Conservation (phyloP, 2,797 vertebrate genomes). For the Liparis tanakae region DNA sequence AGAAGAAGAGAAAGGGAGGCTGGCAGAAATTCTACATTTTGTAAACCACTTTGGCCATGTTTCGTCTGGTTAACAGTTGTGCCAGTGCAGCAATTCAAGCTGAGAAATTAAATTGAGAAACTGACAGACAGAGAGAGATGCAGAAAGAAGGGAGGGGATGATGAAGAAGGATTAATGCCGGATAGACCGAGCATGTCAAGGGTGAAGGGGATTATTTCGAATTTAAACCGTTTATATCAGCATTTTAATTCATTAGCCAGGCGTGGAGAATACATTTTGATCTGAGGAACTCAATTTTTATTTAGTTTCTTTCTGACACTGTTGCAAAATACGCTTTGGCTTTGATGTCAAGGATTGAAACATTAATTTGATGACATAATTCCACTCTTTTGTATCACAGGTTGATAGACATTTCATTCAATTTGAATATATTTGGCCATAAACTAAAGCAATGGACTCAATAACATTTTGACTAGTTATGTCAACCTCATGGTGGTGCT, state of each 20-base stretch:
- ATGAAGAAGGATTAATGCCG: constrained; percentile 49
- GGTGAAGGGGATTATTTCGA: constrained; percentile 27
- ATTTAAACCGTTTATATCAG: constrained; percentile 31
- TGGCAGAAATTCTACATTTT: constrained; percentile 59
- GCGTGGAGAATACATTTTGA: background rate
- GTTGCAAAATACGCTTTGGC: background rate
- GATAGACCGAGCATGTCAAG: constrained; percentile 12
- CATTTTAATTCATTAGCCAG: constrained; percentile 19
- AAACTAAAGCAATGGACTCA: background rate
- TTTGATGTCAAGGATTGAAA: constrained; percentile 2
- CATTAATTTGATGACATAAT: constrained; percentile 12
- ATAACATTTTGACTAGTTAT: background rate
- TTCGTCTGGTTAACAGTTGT: constrained; percentile 54
- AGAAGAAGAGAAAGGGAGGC: constrained; percentile 40
- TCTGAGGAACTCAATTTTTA: background rate
- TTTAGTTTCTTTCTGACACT: constrained; percentile 12
- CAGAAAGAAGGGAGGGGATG: constrained; percentile 21
- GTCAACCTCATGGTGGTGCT: background rate
- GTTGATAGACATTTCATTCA: background rate
- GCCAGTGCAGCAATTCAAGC: constrained; percentile 54
- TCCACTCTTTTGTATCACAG: background rate
- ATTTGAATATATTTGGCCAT: background rate
- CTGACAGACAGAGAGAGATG: constrained; percentile 50
- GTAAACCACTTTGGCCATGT: constrained; percentile 56
- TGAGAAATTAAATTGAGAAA: constrained; percentile 68